phyloP scores from a whole-genome alignment of 2,888 invertebrate genomes.

The Drosophila crucigera region DNA sequence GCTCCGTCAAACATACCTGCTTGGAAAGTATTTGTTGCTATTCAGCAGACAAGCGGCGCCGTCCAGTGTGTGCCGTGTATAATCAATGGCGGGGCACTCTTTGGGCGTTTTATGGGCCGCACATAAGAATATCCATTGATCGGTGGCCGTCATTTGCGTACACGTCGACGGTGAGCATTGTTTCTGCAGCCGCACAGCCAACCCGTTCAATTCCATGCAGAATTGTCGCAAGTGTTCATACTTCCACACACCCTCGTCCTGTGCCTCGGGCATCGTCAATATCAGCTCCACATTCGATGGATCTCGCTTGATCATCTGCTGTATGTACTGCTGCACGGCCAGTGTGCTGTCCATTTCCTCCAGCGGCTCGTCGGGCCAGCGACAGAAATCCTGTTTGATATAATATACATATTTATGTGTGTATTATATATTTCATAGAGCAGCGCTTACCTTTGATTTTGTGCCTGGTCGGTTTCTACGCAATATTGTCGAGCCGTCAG shows the following conservation, averaged over 20 bases:
- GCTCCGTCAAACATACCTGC: conserved; percentile 89
- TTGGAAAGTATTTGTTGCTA: conserved; percentile 99
- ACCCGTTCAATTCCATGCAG: conserved; percentile 99
- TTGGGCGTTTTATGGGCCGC: conserved; percentile 99
- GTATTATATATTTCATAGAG: background rate
- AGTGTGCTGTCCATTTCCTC: conserved; percentile 99
- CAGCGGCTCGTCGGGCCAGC: conserved; percentile 99
- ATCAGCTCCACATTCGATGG: conserved; percentile 97
- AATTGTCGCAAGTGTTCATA: conserved; percentile 99
- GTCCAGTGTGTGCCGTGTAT: conserved; percentile 98
- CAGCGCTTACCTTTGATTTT: conserved; percentile 90
- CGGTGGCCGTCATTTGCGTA: conserved; percentile 99
- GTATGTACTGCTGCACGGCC: conserved; percentile 99
- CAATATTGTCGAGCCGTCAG: conserved; percentile 92
- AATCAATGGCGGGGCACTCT: conserved; percentile 99
- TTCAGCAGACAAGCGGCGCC: conserved; percentile 99
- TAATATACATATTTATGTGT: background rate
- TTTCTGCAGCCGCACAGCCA: conserved; percentile 97
- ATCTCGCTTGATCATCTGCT: conserved; percentile 97
- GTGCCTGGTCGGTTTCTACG: conserved; percentile 96
- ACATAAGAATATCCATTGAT: conserved; percentile 99
- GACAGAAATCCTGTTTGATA: conserved; percentile 93
- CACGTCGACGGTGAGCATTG: conserved; percentile 99
- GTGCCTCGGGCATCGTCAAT: conserved; percentile 97
- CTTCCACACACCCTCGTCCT: conserved; percentile 99